Conservation (phyloP, 2,797 vertebrate genomes). For the Fistularia commersonii region DNA sequence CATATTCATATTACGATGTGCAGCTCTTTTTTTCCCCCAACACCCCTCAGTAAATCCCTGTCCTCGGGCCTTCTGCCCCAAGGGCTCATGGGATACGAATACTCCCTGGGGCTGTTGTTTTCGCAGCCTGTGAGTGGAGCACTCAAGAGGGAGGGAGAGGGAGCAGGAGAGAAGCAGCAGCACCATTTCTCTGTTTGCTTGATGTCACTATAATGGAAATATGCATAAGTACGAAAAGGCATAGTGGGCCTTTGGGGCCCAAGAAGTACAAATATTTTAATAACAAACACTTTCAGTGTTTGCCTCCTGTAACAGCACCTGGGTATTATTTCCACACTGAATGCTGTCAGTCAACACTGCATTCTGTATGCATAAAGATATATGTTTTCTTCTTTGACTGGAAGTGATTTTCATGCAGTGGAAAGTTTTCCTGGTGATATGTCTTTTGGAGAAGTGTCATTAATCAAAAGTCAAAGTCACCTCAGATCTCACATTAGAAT, state of each 20-base stretch:
- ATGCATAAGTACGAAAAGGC: slow-evolving; percentile 69
- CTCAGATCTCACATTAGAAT: slow-evolving; percentile 75
- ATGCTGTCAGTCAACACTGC: slow-evolving; percentile 37
- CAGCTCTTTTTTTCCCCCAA: slow-evolving; percentile 26
- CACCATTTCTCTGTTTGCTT: slow-evolving; percentile 64
- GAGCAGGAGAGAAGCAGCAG: slow-evolving; percentile 51
- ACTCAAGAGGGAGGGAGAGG: slow-evolving; percentile 46
- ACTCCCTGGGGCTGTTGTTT: slow-evolving; percentile 65
- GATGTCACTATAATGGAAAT: slow-evolving; percentile 75
- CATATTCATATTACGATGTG: slow-evolving; percentile 43
- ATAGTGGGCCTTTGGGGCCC: slow-evolving; percentile 68
- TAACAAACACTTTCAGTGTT: slow-evolving; percentile 74
- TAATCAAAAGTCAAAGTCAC: slow-evolving; percentile 81
- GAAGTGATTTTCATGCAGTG: slow-evolving; percentile 59
- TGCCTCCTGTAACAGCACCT: slow-evolving; percentile 64
- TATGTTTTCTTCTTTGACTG: slow-evolving; percentile 61
- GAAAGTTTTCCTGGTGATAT: slow-evolving; percentile 68
- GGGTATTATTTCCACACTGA: slow-evolving; percentile 63
- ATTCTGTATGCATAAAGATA: slow-evolving; percentile 58
- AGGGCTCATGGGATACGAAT: slow-evolving; percentile 68
- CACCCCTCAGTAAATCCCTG: slow-evolving; percentile 58
- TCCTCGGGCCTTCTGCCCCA: slow-evolving; percentile 71
- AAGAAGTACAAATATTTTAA: slow-evolving; percentile 75
- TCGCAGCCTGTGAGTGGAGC: slow-evolving; percentile 64
- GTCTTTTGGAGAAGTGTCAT: slow-evolving; percentile 76